These are phyloP conservation scores for Abrostola tripartita DNA, from an alignment of 2,888 invertebrate genomes.

Conservation along the genomic window DNA sequence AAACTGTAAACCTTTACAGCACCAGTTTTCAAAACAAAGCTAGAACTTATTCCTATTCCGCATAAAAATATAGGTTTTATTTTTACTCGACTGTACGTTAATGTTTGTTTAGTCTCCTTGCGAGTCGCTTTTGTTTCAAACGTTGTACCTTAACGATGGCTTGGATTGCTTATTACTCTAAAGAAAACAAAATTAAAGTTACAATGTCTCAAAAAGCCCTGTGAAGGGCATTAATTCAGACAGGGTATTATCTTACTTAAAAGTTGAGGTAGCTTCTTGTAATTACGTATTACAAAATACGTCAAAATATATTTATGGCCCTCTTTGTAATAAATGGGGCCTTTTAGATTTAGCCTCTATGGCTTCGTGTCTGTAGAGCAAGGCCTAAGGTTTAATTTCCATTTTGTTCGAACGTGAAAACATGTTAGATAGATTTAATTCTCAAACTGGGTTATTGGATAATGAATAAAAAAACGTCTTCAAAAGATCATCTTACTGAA, in stretches of 20 bases:
- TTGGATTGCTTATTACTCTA: constrained; percentile 46
- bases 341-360: background rate
- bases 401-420: too few species aligned
- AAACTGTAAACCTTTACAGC: too few species aligned
- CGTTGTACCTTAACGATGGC: constrained; percentile 25
- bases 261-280: constrained; percentile 55
- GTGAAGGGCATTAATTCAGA: constrained; percentile 58
- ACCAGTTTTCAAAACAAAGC: too few species aligned
- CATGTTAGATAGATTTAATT: too few species aligned
- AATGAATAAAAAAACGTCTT: too few species aligned
- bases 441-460: too few species aligned
- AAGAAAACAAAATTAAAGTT: constrained; percentile 63
- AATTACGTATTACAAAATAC: constrained; percentile 51
- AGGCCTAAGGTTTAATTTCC: too few species aligned
- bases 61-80: background rate
- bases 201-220: constrained; percentile 60
- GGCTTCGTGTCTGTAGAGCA: too few species aligned
- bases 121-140: constrained; percentile 18
- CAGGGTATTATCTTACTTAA: constrained; percentile 59
- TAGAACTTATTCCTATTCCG: too few species aligned
- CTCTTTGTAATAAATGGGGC: constrained; percentile 4
- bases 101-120: constrained; percentile 1
- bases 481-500: too few species aligned
- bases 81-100: background rate
- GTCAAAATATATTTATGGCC: constrained; percentile 35